These are phyloP conservation scores for Agriopis marginaria DNA, from an alignment of 2,888 invertebrate genomes.

Conservation along the genomic window DNA sequence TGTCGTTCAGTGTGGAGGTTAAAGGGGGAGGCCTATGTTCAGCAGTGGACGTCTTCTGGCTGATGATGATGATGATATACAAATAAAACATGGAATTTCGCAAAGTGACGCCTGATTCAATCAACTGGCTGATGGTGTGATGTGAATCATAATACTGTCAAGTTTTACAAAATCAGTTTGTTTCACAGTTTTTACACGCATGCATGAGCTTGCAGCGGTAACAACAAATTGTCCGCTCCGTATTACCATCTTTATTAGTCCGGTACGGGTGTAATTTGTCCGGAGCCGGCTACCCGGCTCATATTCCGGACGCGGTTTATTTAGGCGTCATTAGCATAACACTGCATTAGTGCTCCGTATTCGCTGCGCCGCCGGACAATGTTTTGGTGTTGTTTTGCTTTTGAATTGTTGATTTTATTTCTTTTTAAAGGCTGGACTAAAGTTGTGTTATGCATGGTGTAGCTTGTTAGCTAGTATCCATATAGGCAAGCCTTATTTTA, in stretches of 20 bases:
- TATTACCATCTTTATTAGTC: constrained; percentile 78
- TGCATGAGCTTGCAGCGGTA: constrained; percentile 1
- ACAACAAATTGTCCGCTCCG: constrained; percentile 65
- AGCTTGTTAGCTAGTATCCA: neutral
- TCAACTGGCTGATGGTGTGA: too few relatives aligned
- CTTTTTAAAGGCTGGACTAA: constrained; percentile 1
- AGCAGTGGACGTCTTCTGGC: too few relatives aligned
- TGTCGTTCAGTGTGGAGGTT: too few relatives aligned
- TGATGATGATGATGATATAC: too few relatives aligned
- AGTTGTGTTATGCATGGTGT: neutral
- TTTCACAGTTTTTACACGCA: constrained; percentile 1
- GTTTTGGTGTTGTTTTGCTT: constrained; percentile 9
- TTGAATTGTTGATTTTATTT: neutral
- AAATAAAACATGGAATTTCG: too few relatives aligned
- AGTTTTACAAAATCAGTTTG: neutral
- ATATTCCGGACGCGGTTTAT: constrained; percentile 74
- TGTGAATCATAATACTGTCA: neutral
- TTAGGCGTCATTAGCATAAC: constrained; percentile 78
- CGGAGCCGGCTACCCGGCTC: constrained; percentile 62
- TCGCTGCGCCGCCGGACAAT: constrained; percentile 42
- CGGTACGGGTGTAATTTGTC: constrained; percentile 71
- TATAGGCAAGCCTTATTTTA: too few relatives aligned
- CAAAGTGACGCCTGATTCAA: too few relatives aligned
- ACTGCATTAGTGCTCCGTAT: constrained; percentile 62
- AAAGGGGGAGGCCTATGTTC: too few relatives aligned